These are phyloP conservation scores for Leucania comma DNA, from an alignment of 2,888 invertebrate genomes.

Conservation along the genomic window DNA sequence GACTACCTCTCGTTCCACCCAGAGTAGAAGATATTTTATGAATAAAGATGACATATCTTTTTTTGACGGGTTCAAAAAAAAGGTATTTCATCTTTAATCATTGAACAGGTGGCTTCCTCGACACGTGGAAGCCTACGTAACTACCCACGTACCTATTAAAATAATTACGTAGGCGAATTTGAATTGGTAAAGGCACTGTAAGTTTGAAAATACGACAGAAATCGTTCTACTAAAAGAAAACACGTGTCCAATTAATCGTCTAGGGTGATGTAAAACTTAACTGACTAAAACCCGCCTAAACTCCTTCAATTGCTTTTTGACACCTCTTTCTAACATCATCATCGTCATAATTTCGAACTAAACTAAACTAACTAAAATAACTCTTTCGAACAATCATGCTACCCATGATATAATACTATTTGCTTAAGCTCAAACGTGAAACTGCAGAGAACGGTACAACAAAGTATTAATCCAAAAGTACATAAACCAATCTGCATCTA, in stretches of 20 bases:
- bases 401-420: not conserved
- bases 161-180: no score
- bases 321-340: no score
- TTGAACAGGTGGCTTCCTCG: not conserved
- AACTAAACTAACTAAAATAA: no score
- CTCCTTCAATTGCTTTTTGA: no score
- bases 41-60: no score
- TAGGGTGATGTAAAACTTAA: no score
- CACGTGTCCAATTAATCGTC: not conserved
- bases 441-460: not conserved
- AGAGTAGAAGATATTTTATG: no score
- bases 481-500: slow-evolving; percentile 36
- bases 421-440: not conserved
- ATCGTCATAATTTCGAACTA: no score
- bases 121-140: no score
- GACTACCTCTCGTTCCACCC: no score
- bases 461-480: slow-evolving; percentile 25
- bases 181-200: not conserved
- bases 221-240: no score
- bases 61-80: not conserved
- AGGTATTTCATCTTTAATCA: not conserved
- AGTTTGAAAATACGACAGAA: slow-evolving; percentile 9
- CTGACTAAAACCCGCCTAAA: not conserved
- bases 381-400: not conserved
- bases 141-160: no score